Conservation (phyloP, 53 echinoderm and acorn worm genomes). For the Arbacia lixula region DNA sequence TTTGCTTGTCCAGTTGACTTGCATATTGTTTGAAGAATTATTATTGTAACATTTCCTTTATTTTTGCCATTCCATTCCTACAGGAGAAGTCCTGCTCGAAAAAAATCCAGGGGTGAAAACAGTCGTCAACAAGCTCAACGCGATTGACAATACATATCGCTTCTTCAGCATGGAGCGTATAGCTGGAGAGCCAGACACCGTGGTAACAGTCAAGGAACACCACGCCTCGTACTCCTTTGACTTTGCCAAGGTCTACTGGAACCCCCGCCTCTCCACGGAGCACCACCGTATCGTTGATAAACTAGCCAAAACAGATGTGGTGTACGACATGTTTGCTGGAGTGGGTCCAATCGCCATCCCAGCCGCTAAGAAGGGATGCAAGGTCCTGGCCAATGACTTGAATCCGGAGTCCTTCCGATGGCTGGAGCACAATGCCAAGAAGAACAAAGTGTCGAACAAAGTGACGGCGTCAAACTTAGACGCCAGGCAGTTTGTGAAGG, state of each 20-base stretch:
- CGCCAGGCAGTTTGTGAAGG: constrained; percentile 76
- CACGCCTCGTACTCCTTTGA: constrained; percentile 79
- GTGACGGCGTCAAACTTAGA: constrained; percentile 78
- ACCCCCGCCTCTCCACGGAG: constrained; percentile 87
- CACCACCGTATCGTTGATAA: constrained; percentile 75
- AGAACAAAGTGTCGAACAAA: constrained; percentile 72
- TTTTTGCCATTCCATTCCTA: not conserved
- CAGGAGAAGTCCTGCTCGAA: constrained; percentile 91
- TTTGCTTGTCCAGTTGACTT: no score
- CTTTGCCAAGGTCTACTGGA: constrained; percentile 99
- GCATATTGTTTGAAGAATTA: not conserved
- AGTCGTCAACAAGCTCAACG: constrained; percentile 90
- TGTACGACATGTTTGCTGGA: constrained; percentile 96
- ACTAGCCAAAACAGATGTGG: constrained; percentile 52
- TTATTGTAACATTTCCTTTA: not conserved
- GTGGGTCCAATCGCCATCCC: constrained; percentile 97
- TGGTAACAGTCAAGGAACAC: constrained; percentile 77
- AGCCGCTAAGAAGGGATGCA: constrained; percentile 82
- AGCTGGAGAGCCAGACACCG: constrained; percentile 78
- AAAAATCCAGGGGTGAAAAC: constrained; percentile 87
- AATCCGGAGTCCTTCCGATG: constrained; percentile 92
- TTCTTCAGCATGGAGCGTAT: constrained; percentile 97
- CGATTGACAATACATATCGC: constrained; percentile 90
- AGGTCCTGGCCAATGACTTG: constrained; percentile 87
- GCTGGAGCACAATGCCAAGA: constrained; percentile 76